These are phyloP conservation scores for Todiramphus chloris DNA, from an alignment of 2,113 vertebrate species.

Conservation along the genomic window DNA sequence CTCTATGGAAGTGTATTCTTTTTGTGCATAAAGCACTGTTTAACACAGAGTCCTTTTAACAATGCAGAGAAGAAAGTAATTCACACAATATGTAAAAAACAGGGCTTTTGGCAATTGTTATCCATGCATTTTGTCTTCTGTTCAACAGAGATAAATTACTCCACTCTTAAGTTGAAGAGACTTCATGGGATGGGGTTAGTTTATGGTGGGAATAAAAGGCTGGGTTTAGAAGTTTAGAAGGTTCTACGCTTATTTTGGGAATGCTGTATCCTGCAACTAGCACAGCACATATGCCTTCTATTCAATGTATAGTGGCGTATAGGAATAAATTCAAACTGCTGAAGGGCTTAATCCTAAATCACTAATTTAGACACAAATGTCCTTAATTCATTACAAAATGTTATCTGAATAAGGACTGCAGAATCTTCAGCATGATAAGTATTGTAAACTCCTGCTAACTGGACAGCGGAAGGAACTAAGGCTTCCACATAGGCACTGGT, in stretches of 20 bases:
- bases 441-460: not conserved
- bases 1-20: not conserved
- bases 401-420: not conserved
- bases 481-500: not conserved
- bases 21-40: not conserved
- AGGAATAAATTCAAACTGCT: not conserved
- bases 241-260: not conserved
- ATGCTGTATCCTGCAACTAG: not conserved
- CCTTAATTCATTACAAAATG: not conserved
- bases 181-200: not conserved
- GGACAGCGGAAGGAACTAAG: not conserved
- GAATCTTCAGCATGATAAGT: not conserved
- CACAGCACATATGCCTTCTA: not conserved
- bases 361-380: not conserved
- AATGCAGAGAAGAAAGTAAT: not conserved
- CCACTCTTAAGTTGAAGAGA: not conserved
- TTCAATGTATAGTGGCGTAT: not conserved
- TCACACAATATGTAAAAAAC: not conserved
- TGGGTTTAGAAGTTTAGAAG: not conserved
- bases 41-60: not conserved
- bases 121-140: conserved; percentile 19
- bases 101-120: not conserved
- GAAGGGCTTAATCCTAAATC: not conserved
- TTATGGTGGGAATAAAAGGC: not conserved
- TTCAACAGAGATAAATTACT: conserved; percentile 22